Evolutionary conservation across 1,140 invertebrate genomes (phyloP).

Genomic region (Mamestra configurata): DNA sequence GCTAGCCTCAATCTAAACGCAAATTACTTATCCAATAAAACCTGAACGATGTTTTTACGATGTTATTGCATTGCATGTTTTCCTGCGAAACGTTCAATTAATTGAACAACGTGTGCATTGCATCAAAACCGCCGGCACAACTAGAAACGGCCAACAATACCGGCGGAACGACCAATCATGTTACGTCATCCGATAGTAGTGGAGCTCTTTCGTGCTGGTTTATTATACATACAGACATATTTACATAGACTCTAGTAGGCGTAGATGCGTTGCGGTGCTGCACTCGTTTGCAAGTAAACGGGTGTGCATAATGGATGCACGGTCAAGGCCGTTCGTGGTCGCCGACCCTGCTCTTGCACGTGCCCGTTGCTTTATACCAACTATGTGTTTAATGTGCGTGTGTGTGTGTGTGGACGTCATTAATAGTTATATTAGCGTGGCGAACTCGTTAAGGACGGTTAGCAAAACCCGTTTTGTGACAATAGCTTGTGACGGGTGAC

Average conservation of each 20-base stretch:
- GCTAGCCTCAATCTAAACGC: constrained; percentile 20
- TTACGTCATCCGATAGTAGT: constrained; percentile 51
- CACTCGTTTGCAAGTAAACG: constrained; percentile 80
- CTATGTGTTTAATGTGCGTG: constrained; percentile 45
- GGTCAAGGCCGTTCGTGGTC: constrained; percentile 80
- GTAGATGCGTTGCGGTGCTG: constrained; percentile 73
- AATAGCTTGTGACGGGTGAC: background rate
- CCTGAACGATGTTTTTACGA: constrained; percentile 34
- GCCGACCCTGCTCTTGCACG: constrained; percentile 72
- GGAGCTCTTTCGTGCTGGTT: constrained; percentile 51
- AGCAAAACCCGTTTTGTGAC: constrained; percentile 24
- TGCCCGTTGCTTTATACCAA: constrained; percentile 74
- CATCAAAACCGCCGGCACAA: constrained; percentile 41
- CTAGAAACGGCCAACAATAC: constrained; percentile 46
- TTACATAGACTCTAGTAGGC: constrained; percentile 60
- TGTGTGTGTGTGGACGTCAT: constrained; percentile 43
- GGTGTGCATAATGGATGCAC: constrained; percentile 83
- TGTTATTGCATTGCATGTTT: constrained; percentile 38
- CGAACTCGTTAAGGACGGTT: constrained; percentile 15
- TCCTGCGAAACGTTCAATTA: constrained; percentile 43
- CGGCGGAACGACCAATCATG: constrained; percentile 40
- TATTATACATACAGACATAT: constrained; percentile 58
- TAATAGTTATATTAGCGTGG: constrained; percentile 39
- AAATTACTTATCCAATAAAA: constrained; percentile 40
- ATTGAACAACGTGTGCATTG: constrained; percentile 47